Evolutionary conservation across 2,888 invertebrate genomes (phyloP), one percentile per base, ranked within the genome.

Genomic region (Meganola albula): DNA sequence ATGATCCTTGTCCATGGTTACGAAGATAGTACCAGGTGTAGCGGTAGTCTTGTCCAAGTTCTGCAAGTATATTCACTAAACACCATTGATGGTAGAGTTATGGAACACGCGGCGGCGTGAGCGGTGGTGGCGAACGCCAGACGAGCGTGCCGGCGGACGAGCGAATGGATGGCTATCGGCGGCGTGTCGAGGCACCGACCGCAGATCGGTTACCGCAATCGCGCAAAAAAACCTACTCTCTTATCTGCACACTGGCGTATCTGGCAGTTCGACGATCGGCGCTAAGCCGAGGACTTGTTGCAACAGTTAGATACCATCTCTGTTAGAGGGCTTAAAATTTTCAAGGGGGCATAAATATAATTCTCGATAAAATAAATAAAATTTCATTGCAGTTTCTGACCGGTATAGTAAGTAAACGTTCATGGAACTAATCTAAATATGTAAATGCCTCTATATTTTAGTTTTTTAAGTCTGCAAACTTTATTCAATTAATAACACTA

Each of bases 1-100:
- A 58, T 82, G 87, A 74, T 90, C 90, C 65, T 89, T 88, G 59
- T 89, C 90, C 90, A 90, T 90, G 63, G 29, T 73, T 48, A 25
- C 3, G 37, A 30, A 24, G 34, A 36, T 37, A 34, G 40, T 39
- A 46, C 33, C 42, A 32, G 36, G 48, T 35, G 40, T 41, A 27
- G 40, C 43, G 42, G 42, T 54, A 28, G 46, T 49, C 38, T 58
- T 59, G 35, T 48, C 41, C 43, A 52, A 56, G 44, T 63, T 68
- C 71, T 74, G 73, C 49, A 66, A 72, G 33, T 52, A 52, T 49
- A 44, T 53, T 62, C 74, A 77, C 75, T n/a, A 70, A 71, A 61
- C 76, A 79, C 75, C 77, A 82, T 79, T 74, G 73, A 68, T 64
- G 56, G 59, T 49, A 44, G 51, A 32, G 52, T 55, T 44, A 41